A percentile compares a stretch with the other conserved stretches of the same genome.
These are phyloP conservation scores for Myotis pilosus DNA, from an alignment of 2,797 vertebrate species.

Conservation along the genomic window DNA sequence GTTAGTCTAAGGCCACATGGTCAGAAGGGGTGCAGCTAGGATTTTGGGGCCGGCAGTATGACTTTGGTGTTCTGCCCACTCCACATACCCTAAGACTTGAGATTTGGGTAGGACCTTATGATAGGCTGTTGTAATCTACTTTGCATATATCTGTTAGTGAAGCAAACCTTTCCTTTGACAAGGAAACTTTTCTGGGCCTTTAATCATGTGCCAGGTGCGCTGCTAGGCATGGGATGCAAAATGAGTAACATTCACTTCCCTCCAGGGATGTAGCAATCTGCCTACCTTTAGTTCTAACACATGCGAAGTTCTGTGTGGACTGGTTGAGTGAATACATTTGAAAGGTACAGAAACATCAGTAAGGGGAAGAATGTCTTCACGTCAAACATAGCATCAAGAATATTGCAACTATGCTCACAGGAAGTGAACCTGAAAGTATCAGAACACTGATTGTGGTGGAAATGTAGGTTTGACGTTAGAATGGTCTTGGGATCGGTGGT, in stretches of 20 bases:
- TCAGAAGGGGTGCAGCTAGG: neutral
- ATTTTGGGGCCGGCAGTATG: neutral
- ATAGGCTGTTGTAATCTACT: neutral
- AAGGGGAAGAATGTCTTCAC: conserved; percentile 48
- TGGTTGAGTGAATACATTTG: conserved; percentile 27
- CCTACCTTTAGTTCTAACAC: conserved; percentile 47
- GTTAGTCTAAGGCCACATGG: neutral
- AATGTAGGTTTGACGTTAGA: neutral
- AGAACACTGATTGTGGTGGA: neutral
- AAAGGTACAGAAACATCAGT: conserved; percentile 39
- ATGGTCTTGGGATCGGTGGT: neutral
- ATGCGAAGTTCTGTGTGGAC: conserved; percentile 9
- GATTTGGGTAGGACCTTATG: neutral
- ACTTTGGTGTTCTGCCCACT: neutral
- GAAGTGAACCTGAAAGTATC: conserved; percentile 31
- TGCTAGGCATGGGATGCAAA: conserved; percentile 30
- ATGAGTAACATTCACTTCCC: conserved; percentile 31
- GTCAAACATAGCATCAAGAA: conserved; percentile 25
- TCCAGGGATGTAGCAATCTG: conserved; percentile 29
- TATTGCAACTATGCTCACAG: neutral
- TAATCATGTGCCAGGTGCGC: conserved; percentile 20
- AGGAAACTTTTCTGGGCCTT: conserved; percentile 29
- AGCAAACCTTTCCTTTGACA: conserved; percentile 17
- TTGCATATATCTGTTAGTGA: neutral
- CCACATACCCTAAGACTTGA: neutral